Evolutionary conservation across 2,888 invertebrate genomes (phyloP), one percentile per base, ranked within the genome.

Genomic region (Lathronympha strigana): DNA sequence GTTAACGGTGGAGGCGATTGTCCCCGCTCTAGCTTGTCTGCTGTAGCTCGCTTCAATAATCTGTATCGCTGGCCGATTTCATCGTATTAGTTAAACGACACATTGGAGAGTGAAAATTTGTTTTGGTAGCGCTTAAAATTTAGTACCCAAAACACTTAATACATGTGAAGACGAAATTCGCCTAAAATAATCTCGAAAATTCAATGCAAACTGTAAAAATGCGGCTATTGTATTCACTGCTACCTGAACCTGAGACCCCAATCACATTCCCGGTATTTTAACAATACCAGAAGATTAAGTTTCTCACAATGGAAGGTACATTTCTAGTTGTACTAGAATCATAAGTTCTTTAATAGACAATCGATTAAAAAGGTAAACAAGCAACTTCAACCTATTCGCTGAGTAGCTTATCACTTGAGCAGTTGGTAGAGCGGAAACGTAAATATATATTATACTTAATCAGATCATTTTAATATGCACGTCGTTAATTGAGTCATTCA

Each of bases 371-470:
- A 9, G 9, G 19, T 21, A 8, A 23, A 47, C 19, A 43, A 4
- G 1, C 43, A 4, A 2, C 1, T 23, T 6, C 9, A 13, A 6
- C 4, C 23, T 23, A 6, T 47, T 17, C 47, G 47, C 47, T 54
- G 54, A 19, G 28, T 47, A 54, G 62, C 54, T 63, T 55, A 38
- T 63, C 53, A 63, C 62, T 55, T 54, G 54, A 47, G 19, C 38
- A 53, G 61, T 47, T 47, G 47, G 47, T 62, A 28, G 36, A 25
- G 28, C 19, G 17, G 25, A 25, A 47, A 5, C 51, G 33, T 33
- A 50, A 17, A 28, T 11, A 2, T 49, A 50, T 50, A 28, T n/a
- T n/a, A n/a, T n/a, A n/a, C n/a, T 4, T 28, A 28, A 28, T 15
- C 15, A 15, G 49, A 28, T 17, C 13, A 33, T 47, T 36, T 36